Percentiles rank a stretch among this genome's conserved stretches.
These are phyloP conservation scores for Muscicapa comitata DNA, from an alignment of 2,797 vertebrate species.

Conservation along the genomic window DNA sequence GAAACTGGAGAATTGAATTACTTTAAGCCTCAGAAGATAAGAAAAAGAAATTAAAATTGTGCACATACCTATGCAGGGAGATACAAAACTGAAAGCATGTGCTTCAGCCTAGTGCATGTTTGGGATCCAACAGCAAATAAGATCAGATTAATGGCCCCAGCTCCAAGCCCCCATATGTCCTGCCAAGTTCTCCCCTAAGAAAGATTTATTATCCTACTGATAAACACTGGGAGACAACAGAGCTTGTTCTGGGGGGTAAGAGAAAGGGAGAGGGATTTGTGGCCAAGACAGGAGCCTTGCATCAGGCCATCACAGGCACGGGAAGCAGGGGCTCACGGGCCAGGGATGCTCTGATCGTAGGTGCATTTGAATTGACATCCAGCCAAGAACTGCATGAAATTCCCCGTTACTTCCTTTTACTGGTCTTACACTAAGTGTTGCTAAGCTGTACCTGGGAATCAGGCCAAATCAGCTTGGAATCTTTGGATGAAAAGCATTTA, in stretches of 20 bases:
- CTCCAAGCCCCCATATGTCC: neutral
- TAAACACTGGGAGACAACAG: neutral
- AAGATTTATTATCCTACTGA: neutral
- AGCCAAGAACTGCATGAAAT: neutral
- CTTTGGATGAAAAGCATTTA: constrained; percentile 14
- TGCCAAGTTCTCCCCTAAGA: neutral
- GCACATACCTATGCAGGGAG: neutral
- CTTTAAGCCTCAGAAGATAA: neutral
- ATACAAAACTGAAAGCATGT: neutral
- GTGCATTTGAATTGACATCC: neutral
- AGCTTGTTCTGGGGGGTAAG: neutral
- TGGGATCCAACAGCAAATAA: neutral
- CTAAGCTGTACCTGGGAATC: constrained; percentile 47
- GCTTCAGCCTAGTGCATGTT: neutral
- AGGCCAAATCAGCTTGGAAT: constrained; percentile 50
- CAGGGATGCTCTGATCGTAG: neutral
- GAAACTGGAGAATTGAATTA: neutral
- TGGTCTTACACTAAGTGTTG: constrained; percentile 34
- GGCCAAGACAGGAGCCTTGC: neutral
- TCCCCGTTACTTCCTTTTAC: constrained; percentile 15
- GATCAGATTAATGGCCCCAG: neutral
- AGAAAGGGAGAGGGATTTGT: neutral
- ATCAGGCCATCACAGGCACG: neutral
- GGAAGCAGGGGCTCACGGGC: neutral
- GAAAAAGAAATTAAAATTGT: neutral